Evolutionary conservation across 2,888 invertebrate genomes (phyloP), one percentile per base, ranked within the genome.

Genomic region (Bembecia ichneumoniformis): DNA sequence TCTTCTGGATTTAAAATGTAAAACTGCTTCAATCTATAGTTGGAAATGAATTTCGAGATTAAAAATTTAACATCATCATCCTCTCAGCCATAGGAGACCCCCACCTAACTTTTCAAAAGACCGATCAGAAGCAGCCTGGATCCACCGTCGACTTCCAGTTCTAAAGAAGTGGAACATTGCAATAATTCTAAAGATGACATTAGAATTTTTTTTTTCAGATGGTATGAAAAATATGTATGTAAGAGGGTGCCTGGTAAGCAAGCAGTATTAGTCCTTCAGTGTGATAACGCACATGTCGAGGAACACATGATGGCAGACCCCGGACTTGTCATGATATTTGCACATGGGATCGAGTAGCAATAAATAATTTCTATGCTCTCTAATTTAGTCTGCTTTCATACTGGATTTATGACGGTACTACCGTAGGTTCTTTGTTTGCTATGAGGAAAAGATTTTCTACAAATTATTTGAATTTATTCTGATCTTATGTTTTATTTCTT

Each of bases 261-360:
- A 81, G 98, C 98, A 5, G 98, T 98, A 50, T 89, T 98, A 55
- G 97, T 98, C 36, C 90, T 98, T 58, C 94, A 95, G 54, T 97
- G 97, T 77, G 98, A 98, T 82, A 98, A 98, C 76, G 90, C 92
- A 3, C 98, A 98, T 74, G 97, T 98, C 90, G 93, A 95, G 51
- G 96, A 96, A 57, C 97, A 98, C 65, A 96, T 98, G 91, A 96
- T 98, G 91, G 91, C 96, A 43, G 97, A 97, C 63, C 98, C 98
- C 0, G 98, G 98, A 1, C 90, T 98, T 57, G 97, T 98, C 48
- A 97, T 98, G 97, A 98, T 98, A 70, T 98, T 98, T 84, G 98
- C 98, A 53, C 98, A 98, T 81, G 98, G 98, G 55, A 96, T 98
- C 62, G 95, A 95, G 79, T 95, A 86, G 59, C 60, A 53, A n/a